phyloP scores from a whole-genome alignment of 2,797 vertebrate genomes.

The Pempheris klunzingeri region DNA sequence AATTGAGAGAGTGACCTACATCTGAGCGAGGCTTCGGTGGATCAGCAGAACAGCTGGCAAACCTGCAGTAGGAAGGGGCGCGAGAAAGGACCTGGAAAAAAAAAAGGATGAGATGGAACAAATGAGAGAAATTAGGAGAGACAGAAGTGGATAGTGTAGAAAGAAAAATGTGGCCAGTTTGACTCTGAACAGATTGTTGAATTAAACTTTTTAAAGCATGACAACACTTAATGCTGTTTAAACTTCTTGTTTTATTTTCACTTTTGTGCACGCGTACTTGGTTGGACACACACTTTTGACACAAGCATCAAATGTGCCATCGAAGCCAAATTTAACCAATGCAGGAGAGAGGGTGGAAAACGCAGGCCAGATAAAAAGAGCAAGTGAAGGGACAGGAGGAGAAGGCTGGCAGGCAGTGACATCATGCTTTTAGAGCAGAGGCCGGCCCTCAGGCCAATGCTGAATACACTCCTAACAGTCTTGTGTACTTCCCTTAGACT shows the following conservation, averaged over 20 bases:
- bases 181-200: constrained; percentile 37
- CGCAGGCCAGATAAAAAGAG: constrained; percentile 43
- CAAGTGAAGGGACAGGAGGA: constrained; percentile 55
- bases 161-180: constrained; percentile 22
- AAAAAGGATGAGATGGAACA: constrained; percentile 39
- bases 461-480: constrained; percentile 78
- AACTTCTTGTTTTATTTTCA: constrained; percentile 18
- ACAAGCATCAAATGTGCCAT: constrained; percentile 48
- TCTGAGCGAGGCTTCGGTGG: constrained; percentile 66
- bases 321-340: constrained; percentile 47
- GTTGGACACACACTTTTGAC: constrained; percentile 42
- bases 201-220: constrained; percentile 49
- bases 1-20: constrained; percentile 83
- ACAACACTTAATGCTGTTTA: constrained; percentile 33
- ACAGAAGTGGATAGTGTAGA: constrained; percentile 21
- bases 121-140: constrained; percentile 52
- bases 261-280: constrained; percentile 22
- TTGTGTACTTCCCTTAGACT: constrained; percentile 81
- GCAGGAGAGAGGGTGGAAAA: constrained; percentile 8
- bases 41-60: constrained; percentile 78
- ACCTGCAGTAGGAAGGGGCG: constrained; percentile 48
- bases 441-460: constrained; percentile 74
- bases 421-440: constrained; percentile 83
- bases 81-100: constrained; percentile 13
- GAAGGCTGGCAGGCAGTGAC: constrained; percentile 68